phyloP scores from a whole-genome alignment of 2,113 vertebrate species.

The Protomyctophum bolini region DNA sequence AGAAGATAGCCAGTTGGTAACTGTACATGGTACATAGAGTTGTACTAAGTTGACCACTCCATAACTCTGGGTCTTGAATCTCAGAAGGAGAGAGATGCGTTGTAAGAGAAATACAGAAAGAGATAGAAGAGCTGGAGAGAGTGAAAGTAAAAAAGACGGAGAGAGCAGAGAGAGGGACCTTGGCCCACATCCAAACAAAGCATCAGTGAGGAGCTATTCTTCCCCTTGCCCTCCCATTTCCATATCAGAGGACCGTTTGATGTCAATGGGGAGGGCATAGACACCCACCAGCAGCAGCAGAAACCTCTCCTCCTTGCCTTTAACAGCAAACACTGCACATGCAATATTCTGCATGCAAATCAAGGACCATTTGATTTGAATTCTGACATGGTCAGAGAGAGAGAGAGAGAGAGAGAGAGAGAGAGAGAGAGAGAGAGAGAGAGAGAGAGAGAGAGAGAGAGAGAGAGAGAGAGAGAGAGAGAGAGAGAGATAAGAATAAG shows the following conservation, averaged over 20 bases:
- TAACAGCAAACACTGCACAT: constrained; percentile 83
- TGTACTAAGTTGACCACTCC: too few species aligned
- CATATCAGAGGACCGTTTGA: constrained; percentile 87
- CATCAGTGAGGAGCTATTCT: constrained; percentile 81
- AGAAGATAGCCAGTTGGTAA: too few species aligned
- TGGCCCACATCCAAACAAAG: constrained; percentile 84
- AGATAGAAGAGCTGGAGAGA: constrained; percentile 14
- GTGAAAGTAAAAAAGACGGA: background rate
- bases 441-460: constrained; percentile 5
- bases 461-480: constrained; percentile 13
- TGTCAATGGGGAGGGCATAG: constrained; percentile 78
- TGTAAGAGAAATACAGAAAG: constrained; percentile 17
- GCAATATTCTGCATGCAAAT: constrained; percentile 87
- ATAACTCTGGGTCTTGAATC: too few species aligned
- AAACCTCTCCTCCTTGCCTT: constrained; percentile 71
- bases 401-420: constrained; percentile 9
- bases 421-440: background rate
- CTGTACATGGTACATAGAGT: too few species aligned
- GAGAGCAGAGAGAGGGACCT: constrained; percentile 71
- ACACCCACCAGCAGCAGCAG: constrained; percentile 66
- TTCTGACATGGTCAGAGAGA: constrained; percentile 75
- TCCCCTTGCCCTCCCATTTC: constrained; percentile 78
- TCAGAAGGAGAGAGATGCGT: constrained; percentile 18
- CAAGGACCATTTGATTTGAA: constrained; percentile 81
- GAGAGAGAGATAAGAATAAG: constrained; percentile 17